Evolutionary conservation across 2,888 invertebrate species (phyloP).

Genomic region (Agrochola litura): DNA sequence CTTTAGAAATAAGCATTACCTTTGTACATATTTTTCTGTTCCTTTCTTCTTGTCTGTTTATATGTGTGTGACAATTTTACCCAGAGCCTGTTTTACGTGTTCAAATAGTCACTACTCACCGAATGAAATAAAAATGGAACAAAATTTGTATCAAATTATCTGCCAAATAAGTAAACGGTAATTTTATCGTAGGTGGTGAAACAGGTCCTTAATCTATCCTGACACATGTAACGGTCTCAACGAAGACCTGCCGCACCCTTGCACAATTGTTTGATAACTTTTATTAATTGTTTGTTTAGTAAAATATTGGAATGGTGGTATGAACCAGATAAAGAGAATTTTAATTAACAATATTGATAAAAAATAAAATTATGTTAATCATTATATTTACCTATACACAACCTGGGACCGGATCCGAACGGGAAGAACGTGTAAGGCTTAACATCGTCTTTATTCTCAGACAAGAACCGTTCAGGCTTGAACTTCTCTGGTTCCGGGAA

Average conservation of each 20-base stretch:
- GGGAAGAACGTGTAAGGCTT: conserved; percentile 75
- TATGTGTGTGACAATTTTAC: too few species aligned
- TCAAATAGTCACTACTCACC: background rate
- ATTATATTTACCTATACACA: conserved; percentile 75
- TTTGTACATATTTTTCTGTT: too few species aligned
- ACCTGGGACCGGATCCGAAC: conserved; percentile 78
- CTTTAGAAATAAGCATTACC: too few species aligned
- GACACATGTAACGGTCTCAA: background rate
- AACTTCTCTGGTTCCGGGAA: conserved; percentile 75
- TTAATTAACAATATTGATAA: background rate
- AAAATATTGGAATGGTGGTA: background rate
- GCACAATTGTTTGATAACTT: background rate
- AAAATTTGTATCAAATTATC: background rate
- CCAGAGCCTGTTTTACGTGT: background rate
- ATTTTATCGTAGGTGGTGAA: background rate
- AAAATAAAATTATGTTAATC: background rate
- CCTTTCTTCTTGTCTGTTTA: too few species aligned
- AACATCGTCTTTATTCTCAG: conserved; percentile 69
- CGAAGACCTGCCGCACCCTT: background rate
- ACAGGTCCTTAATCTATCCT: background rate
- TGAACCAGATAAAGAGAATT: background rate
- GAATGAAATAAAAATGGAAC: background rate
- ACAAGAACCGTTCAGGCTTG: conserved; percentile 76
- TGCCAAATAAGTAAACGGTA: background rate
- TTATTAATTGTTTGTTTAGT: too few species aligned